Conservation (phyloP, 2,797 vertebrate species). For the Brotula barbata region DNA sequence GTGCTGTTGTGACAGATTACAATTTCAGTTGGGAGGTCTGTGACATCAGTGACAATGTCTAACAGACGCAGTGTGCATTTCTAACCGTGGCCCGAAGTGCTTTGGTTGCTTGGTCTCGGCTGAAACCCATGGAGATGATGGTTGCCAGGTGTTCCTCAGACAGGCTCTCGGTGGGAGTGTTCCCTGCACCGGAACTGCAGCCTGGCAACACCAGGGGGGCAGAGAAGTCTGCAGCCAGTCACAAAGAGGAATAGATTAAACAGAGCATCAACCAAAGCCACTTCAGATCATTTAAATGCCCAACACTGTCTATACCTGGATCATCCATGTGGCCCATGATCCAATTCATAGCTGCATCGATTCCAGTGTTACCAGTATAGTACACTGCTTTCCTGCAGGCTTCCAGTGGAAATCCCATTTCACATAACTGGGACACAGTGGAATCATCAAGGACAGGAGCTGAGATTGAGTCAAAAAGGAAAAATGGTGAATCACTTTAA, state of each 20-base stretch:
- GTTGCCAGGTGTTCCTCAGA: slow-evolving; percentile 95
- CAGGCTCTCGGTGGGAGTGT: slow-evolving; percentile 84
- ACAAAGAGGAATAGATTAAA: slow-evolving; percentile 24
- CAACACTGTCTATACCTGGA: slow-evolving; percentile 84
- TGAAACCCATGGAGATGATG: slow-evolving; percentile 99
- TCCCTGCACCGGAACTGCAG: slow-evolving; percentile 84
- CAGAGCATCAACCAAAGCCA: background rate
- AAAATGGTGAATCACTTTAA: slow-evolving; percentile 46
- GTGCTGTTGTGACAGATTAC: slow-evolving; percentile 6
- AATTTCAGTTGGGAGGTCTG: slow-evolving; percentile 6
- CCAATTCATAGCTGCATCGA: slow-evolving; percentile 97
- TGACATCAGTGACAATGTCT: slow-evolving; percentile 19
- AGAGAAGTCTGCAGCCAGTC: slow-evolving; percentile 86
- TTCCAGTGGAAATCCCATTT: slow-evolving; percentile 98
- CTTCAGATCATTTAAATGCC: slow-evolving; percentile 1
- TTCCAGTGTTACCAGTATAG: slow-evolving; percentile 96
- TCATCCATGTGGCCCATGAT: slow-evolving; percentile 99
- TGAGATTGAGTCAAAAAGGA: slow-evolving; percentile 57
- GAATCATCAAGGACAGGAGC: slow-evolving; percentile 96
- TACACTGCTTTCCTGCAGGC: slow-evolving; percentile 98
- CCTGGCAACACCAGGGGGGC: slow-evolving; percentile 92
- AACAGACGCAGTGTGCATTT: slow-evolving; percentile 18
- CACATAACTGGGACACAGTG: slow-evolving; percentile 93
- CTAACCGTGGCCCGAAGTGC: slow-evolving; percentile 94
- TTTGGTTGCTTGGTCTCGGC: slow-evolving; percentile 94